Base-by-base conservation (phyloP, 2,888 invertebrate species). In the Aelia acuminata region DNA sequence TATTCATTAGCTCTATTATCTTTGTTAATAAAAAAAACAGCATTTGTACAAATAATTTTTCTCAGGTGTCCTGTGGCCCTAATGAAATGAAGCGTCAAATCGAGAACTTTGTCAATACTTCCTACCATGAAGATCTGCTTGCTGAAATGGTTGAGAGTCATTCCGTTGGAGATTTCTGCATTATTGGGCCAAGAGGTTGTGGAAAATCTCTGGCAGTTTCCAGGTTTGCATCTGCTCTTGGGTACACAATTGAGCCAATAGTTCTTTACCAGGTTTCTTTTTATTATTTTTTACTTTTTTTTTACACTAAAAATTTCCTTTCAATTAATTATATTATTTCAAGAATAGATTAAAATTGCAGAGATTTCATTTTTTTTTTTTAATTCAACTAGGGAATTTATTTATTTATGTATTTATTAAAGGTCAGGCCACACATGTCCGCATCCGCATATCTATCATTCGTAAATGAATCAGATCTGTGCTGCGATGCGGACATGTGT, bases 121-220 rank as follows among this genome's bases (percentile, higher is more conserved):
- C 94, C 26, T 96, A 97, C 91, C 98, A 98, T 92, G 96, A 96
- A 90, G 93, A 94, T 88, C 92, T 98, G 80, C 92, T 99, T 86
- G 94, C 96, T 84, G 95, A 96, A 90, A 93, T 98, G 93, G 91
- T 97, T 57, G 94, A 97, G 92, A 96, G 96, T 89, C 96, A 97
- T 92, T 93, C 95, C 89, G 95, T 95, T 3, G 95, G 95, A 3
- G 98, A 99, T 93, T 95, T 98, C 91, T 98, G 98, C 92, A 92
- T 99, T 49, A 94, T 99, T 91, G 97, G 98, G 85, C 95, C 97
- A 89, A 95, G 96, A 93, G 99, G 99, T 63, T 97, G 98, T 91
- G 99, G 99, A 0, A 99, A 99, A 93, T 97, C 96, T 89, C 94
- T 96, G 3, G 93, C 98, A 2, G 94, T 97, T 1, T 93, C 95